phyloP scores from a whole-genome alignment of 2,113 vertebrate species.

The Chaenocephalus aceratus region DNA sequence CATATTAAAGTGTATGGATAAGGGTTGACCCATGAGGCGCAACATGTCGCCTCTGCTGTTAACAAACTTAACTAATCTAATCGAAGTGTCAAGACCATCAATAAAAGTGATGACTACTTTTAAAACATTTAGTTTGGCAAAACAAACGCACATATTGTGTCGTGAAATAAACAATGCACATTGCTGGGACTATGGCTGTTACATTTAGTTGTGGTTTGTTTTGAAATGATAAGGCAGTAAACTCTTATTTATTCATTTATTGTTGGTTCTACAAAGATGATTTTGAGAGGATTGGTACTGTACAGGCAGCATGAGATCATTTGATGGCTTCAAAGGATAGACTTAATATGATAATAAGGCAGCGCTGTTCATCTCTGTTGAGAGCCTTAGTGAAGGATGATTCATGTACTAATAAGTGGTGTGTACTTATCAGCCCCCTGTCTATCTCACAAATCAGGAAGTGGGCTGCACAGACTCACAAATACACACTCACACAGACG shows the following conservation, averaged over 20 bases:
- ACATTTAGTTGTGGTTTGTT: background rate
- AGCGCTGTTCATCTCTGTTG: background rate
- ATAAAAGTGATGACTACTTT: too few relatives aligned
- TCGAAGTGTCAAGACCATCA: background rate
- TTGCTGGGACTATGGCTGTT: background rate
- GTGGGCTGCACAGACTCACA: constrained; percentile 12
- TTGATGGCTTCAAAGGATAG: too few relatives aligned
- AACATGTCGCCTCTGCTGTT: too few relatives aligned
- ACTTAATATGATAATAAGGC: background rate
- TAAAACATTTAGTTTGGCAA: background rate
- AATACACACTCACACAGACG: background rate
- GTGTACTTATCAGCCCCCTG: background rate
- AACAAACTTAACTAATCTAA: too few relatives aligned
- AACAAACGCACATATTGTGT: background rate
- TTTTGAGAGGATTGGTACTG: background rate
- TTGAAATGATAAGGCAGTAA: background rate
- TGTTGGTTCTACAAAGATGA: background rate
- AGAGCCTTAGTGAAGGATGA: background rate
- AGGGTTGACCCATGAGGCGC: too few relatives aligned
- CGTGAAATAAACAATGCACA: background rate
- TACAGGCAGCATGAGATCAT: background rate
- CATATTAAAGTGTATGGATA: background rate
- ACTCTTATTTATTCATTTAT: background rate
- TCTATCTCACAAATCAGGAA: background rate
- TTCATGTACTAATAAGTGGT: constrained; percentile 5